These are phyloP conservation scores for Siniperca obscura DNA, from an alignment of 2,797 vertebrate genomes.

Conservation along the genomic window DNA sequence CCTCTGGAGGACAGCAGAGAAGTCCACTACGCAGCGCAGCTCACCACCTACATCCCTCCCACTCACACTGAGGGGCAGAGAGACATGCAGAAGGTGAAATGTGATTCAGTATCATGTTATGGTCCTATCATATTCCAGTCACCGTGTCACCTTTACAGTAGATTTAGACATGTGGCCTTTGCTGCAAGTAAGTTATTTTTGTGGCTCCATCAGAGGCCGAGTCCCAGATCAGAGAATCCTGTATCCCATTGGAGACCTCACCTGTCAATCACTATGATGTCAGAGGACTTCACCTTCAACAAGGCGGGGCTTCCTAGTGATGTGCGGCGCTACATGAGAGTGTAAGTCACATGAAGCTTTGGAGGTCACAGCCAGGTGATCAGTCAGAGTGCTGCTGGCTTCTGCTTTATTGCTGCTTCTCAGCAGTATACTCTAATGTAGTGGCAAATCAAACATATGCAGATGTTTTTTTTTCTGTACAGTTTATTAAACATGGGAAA, in stretches of 20 bases:
- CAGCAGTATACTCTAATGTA: background rate
- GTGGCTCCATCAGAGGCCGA: slow-evolving; percentile 50
- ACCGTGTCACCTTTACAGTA: background rate
- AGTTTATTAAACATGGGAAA: background rate
- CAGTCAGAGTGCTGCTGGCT: slow-evolving; percentile 34
- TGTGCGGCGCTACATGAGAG: slow-evolving; percentile 94
- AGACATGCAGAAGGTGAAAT: slow-evolving; percentile 81
- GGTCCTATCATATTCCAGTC: slow-evolving; percentile 19
- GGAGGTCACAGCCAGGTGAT: slow-evolving; percentile 37
- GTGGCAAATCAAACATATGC: background rate
- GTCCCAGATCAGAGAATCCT: slow-evolving; percentile 63
- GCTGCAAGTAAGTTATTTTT: slow-evolving; percentile 16
- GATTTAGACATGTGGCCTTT: background rate
- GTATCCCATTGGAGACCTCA: slow-evolving; percentile 93
- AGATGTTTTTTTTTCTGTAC: background rate
- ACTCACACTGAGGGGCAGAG: slow-evolving; percentile 82
- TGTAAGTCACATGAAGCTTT: slow-evolving; percentile 85
- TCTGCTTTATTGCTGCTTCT: slow-evolving; percentile 17
- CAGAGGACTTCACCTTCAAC: slow-evolving; percentile 93
- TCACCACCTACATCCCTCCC: slow-evolving; percentile 92
- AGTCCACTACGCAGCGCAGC: slow-evolving; percentile 90
- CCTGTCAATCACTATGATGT: slow-evolving; percentile 93
- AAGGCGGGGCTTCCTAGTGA: slow-evolving; percentile 93
- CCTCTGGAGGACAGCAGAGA: slow-evolving; percentile 93
- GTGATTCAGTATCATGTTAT: background rate